A percentile compares a stretch with the other conserved stretches of the same genome.
Evolutionary conservation across 2,797 vertebrate genomes (phyloP).

Genomic region (Pagetopsis macropterus): DNA sequence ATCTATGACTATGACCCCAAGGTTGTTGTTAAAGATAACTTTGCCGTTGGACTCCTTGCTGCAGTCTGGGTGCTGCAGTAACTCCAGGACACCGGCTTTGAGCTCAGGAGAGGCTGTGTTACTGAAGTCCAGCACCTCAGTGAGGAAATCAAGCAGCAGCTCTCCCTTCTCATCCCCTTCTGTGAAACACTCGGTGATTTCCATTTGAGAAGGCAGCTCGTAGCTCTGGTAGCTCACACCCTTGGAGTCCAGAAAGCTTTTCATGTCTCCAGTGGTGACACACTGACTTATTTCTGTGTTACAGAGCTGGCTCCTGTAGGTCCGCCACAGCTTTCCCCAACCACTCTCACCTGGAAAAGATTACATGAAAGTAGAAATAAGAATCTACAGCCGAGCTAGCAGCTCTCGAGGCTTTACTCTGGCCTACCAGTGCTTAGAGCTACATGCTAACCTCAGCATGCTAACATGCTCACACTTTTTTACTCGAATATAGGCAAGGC

Average conservation of each 20-base stretch:
- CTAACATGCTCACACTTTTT: background rate
- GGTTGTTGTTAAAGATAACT: constrained; percentile 89
- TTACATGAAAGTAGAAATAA: constrained; percentile 4
- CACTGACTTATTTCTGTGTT: constrained; percentile 81
- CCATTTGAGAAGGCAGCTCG: constrained; percentile 87
- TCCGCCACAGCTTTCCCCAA: constrained; percentile 76
- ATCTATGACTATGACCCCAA: constrained; percentile 85
- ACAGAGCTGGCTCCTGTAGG: constrained; percentile 71
- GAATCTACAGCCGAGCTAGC: background rate
- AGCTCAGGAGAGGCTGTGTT: constrained; percentile 86
- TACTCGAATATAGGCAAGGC: too few relatives aligned
- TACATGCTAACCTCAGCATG: background rate
- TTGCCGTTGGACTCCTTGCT: constrained; percentile 84
- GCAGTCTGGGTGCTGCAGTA: constrained; percentile 87
- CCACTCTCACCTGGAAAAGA: constrained; percentile 83
- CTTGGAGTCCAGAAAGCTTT: constrained; percentile 80
- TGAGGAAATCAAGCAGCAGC: constrained; percentile 92
- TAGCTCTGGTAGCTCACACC: constrained; percentile 82
- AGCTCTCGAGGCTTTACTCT: background rate
- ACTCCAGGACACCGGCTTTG: constrained; percentile 82
- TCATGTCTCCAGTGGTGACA: constrained; percentile 84
- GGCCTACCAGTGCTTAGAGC: background rate
- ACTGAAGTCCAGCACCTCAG: constrained; percentile 87
- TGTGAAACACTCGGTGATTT: constrained; percentile 92
- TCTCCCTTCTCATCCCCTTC: constrained; percentile 89